These are phyloP conservation scores for Cephonodes hylas DNA, from an alignment of 2,888 invertebrate genomes.

Conservation along the genomic window DNA sequence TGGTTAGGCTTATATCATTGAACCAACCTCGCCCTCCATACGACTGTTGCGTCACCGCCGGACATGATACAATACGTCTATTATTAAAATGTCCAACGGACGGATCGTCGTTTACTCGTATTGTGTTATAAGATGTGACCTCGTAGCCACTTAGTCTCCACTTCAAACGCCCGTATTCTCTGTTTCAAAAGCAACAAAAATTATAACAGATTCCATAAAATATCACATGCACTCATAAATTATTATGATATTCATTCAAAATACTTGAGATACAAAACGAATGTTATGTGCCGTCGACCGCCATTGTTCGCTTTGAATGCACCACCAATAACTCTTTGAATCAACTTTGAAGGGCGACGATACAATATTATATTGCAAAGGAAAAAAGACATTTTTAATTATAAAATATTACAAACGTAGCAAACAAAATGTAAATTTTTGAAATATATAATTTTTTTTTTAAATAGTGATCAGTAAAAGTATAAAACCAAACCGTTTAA, in stretches of 20 bases:
- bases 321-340: neutral
- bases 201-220: slow-evolving; percentile 12
- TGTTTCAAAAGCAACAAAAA: slow-evolving; percentile 19
- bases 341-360: neutral
- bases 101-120: slow-evolving; percentile 38
- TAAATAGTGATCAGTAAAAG: neutral
- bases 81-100: slow-evolving; percentile 42
- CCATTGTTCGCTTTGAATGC: neutral
- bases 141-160: slow-evolving; percentile 46
- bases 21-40: slow-evolving; percentile 37
- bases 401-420: too few species aligned
- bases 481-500: neutral
- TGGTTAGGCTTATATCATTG: slow-evolving; percentile 18
- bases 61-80: slow-evolving; percentile 44
- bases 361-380: neutral
- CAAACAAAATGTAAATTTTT: too few species aligned
- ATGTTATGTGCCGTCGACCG: neutral
- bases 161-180: slow-evolving; percentile 30
- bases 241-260: neutral
- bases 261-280: neutral
- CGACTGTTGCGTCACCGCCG: slow-evolving; percentile 38
- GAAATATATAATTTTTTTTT: too few species aligned
- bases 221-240: neutral
- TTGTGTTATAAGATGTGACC: slow-evolving; percentile 42
- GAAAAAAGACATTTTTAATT: neutral